phyloP scores from a whole-genome alignment of 1,140 invertebrate genomes.

The Eulimnadia texana region DNA sequence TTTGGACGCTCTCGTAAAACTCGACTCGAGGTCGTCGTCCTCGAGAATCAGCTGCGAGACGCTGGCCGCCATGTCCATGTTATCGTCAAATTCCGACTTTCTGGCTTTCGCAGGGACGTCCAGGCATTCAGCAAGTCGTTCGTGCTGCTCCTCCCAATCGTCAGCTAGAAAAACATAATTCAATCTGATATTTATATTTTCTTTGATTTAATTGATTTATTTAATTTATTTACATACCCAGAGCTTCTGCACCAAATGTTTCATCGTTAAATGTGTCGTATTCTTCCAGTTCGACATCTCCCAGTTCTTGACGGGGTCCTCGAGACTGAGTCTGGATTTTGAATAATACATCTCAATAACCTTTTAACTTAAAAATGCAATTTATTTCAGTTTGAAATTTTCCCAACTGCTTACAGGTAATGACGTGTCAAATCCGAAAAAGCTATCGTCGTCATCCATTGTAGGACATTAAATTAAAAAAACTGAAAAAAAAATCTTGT shows the following conservation, averaged over 20 bases:
- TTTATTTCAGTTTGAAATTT: not conserved
- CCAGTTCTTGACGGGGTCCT: conserved; percentile 7
- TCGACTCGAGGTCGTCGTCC: conserved; percentile 22
- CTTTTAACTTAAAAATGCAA: conserved; percentile 1
- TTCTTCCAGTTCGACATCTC: conserved; percentile 47
- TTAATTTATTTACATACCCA: no score
- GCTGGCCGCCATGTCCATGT: conserved; percentile 25
- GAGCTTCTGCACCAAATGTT: conserved; percentile 66
- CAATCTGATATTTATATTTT: no score
- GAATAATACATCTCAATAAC: not conserved
- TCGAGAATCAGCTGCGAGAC: conserved; percentile 28
- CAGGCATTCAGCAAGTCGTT: conserved; percentile 42
- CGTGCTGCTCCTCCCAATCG: conserved; percentile 59
- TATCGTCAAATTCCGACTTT: not conserved
- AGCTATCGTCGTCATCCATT: conserved; percentile 6
- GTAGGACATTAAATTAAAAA: not conserved
- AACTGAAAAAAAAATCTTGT: no score
- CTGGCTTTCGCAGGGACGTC: conserved; percentile 3
- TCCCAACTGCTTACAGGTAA: not conserved
- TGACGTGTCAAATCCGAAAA: conserved; percentile 16
- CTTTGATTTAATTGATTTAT: no score
- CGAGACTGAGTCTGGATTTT: not conserved
- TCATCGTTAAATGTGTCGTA: conserved; percentile 82
- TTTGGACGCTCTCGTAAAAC: not conserved
- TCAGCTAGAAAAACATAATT: conserved; percentile 27